Evolutionary conservation across 2,888 invertebrate genomes (phyloP), one percentile per base, ranked within the genome.

Genomic region (Drosophila limbata): DNA sequence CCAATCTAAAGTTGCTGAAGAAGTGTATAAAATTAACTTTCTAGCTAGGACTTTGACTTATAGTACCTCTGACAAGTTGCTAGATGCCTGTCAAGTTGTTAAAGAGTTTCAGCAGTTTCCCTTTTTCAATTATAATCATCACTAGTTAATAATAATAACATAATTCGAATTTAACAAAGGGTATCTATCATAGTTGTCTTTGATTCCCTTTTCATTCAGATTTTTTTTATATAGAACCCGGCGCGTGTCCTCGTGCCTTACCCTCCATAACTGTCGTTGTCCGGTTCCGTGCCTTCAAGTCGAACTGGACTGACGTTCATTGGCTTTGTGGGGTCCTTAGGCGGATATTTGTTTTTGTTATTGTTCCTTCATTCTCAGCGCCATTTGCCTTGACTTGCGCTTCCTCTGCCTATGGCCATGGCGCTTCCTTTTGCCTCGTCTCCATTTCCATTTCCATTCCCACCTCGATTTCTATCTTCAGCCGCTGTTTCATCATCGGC

Each of bases 271-370:
- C 35, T 40, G 50, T 42, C 40, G 6, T 28, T 44, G 31, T 35
- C 21, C 48, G 64, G 25, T 57, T 52, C 60, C 63, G 48, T 51
- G 56, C 50, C 56, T 65, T 44, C 39, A n/a, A 52, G 62, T 47
- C 37, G 39, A 45, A 48, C 50, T 51, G 64, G 61, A 70, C 73
- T 70, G 80, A 76, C 84, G 84, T 83, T 83, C 86, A 83, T 88
- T 83, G 83, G 84, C 87, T 86, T 83, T 75, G 57, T 68, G 50
- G n/a, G 59, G 60, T 57, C 44, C 50, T 57, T 52, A 55, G 72
- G 66, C 78, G 72, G 72, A 72, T 86, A 74, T 86, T 83, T 86
- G 69, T 68, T 77, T 84, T 86, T 86, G 89, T 89, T 89, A 77
- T 88, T 81, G 78, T 86, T 84, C 81, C 78, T 69, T 72, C 69